These are phyloP conservation scores for Drosophila tropicalis DNA, from an alignment of 1,140 invertebrate genomes.

Conservation along the genomic window DNA sequence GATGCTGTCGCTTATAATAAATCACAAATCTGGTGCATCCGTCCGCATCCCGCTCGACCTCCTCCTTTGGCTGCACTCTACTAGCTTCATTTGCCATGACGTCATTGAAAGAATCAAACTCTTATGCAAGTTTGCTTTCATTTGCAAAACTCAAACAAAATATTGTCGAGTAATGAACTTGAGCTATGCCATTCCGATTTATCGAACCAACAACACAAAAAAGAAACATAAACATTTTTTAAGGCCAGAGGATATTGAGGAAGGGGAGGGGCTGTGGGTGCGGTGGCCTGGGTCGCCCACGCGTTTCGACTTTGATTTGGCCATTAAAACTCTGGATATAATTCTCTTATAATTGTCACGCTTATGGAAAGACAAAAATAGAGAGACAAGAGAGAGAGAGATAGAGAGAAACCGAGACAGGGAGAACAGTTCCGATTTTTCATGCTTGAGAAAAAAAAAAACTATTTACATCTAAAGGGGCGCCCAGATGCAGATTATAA, in stretches of 20 bases:
- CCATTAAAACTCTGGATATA: conserved; percentile 54
- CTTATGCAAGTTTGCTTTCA: conserved; percentile 61
- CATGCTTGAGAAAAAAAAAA: conserved; percentile 21
- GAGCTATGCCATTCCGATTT: conserved; percentile 47
- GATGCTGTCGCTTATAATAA: conserved; percentile 46
- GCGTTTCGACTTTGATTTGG: conserved; percentile 53
- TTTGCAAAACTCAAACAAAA: conserved; percentile 29
- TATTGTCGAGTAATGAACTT: conserved; percentile 65
- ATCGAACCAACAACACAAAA: conserved; percentile 62
- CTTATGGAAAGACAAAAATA: conserved; percentile 64
- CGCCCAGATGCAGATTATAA: conserved; percentile 22
- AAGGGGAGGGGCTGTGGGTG: conserved; percentile 28
- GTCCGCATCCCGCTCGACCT: neutral
- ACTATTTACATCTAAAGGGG: conserved; percentile 25
- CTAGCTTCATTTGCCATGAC: conserved; percentile 38
- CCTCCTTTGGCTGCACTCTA: neutral
- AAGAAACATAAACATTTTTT: conserved; percentile 7
- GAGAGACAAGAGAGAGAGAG: conserved; percentile 30
- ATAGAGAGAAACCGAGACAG: no score
- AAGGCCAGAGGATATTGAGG: neutral
- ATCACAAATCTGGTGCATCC: conserved; percentile 45
- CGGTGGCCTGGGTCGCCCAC: conserved; percentile 68
- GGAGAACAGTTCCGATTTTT: conserved; percentile 22
- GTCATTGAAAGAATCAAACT: conserved; percentile 43
- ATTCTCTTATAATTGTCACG: conserved; percentile 74